These are phyloP conservation scores for Vireo altiloquus DNA, from an alignment of 2,113 vertebrate genomes.

Conservation along the genomic window DNA sequence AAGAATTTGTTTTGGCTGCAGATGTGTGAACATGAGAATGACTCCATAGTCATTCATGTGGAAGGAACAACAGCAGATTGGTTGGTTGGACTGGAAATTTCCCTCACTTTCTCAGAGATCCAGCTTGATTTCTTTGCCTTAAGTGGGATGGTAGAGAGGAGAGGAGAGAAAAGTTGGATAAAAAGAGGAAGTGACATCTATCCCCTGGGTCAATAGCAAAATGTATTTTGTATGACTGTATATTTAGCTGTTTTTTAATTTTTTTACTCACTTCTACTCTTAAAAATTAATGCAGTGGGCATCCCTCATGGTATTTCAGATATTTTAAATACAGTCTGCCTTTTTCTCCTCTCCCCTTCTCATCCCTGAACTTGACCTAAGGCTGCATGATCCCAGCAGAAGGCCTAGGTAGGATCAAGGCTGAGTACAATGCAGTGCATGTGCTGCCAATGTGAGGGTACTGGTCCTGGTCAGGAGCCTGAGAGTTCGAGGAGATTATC, in stretches of 20 bases:
- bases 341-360: not conserved
- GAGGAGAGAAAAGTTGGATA: not conserved
- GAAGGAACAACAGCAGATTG: not conserved
- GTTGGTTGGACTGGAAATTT: not conserved
- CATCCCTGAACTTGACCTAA: not conserved
- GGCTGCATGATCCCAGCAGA: not conserved
- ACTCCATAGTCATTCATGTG: not conserved
- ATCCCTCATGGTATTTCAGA: not conserved
- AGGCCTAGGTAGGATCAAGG: not conserved
- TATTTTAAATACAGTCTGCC: not conserved
- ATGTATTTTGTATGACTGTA: not conserved
- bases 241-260: not conserved
- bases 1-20: not conserved
- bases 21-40: not conserved
- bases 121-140: not conserved
- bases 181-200: not conserved
- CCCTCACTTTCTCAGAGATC: not conserved
- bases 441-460: not conserved
- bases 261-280: not conserved
- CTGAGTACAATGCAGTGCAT: fast-evolving
- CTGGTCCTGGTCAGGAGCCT: not conserved
- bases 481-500: not conserved
- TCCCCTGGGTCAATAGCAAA: not conserved
- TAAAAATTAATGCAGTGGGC: not conserved
- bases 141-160: not conserved